Evolutionary conservation across 2,113 vertebrate species (phyloP), one percentile per base, ranked within the genome.

Genomic region (Fregetta grallaria): DNA sequence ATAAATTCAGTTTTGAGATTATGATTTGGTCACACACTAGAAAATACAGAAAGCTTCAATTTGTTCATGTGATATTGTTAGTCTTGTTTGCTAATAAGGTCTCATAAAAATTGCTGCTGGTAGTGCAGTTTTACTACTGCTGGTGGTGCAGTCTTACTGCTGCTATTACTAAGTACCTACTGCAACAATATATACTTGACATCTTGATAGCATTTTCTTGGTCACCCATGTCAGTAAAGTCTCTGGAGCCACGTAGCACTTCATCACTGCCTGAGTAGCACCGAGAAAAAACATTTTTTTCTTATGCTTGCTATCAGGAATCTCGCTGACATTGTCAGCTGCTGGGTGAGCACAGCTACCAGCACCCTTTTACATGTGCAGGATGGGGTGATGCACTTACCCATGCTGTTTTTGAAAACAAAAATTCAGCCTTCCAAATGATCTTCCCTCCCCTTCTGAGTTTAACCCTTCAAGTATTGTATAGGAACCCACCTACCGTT

Each of bases 401-500:
- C 5, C 13, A 13, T 15, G 9, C 14, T 36, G 13, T 34, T 38
- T 63, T 42, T n/a, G 49, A 53, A 95, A 83, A 38, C 5, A 50
- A 61, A 62, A 67, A 38, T 40, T 71, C 29, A 62, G 9, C 15
- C 13, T 82, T 90, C 34, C 16, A 63, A 29, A 62, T 30, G 6
- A 36, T 42, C 4, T 50, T 21, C 13, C 9, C 11, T 40, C 10
- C 15, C 12, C 50, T 72, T 86, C 42, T 52, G 32, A 72, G 14
- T 70, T 92, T 80, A 53, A 49, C 6, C 4, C 30, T 85, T 38
- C 17, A 79, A 59, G 18, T 42, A n/a, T 19, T 68, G 18, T 15
- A 47, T 0, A 15, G 49, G 11, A 90, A 63, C 3, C 0, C 6
- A 36, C 38, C 9, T 65, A n/a, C 6, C 2, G 5, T 59, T 71